Evolutionary conservation across 2,888 invertebrate species (phyloP), one percentile per base, ranked within the genome.

Genomic region (Hirtodrosophila alboralis): DNA sequence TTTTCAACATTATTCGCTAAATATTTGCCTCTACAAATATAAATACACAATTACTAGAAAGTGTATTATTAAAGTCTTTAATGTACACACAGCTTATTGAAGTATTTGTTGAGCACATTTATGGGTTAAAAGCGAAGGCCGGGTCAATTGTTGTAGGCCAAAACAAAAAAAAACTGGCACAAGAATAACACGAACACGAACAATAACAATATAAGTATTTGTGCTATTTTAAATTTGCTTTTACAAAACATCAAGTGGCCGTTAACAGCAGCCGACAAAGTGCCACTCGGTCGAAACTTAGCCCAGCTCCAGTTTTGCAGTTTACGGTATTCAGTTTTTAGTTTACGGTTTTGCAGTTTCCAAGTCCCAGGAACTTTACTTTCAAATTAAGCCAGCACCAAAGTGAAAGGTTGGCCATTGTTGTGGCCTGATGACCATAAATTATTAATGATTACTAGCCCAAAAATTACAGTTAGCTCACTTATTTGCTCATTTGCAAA

Each of bases 381-480:
- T 13, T 12, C 8, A 14, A 27, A 45, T 45, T 36, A 1, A 18
- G 33, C 37, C 68, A 66, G 37, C 8, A 41, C 65, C 37, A 44
- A 64, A 56, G 38, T 41, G 16, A 65, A 44, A 56, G 48, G 23
- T 6, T 27, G 28, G 10, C 51, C 26, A 40, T 70, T 40, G 38
- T 41, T 45, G 49, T 49, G 43, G 64, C 57, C 73, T 73, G 87
- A 69, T 72, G 83, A 70, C 61, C 84, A 85, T 87, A 71, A 85
- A 87, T 87, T 76, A 87, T 87, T 85, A 87, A 87, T 87, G 84
- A 83, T 83, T 87, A 79, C 76, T 83, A 76, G 88, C 67, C 72
- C 66, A 87, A 85, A 87, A 85, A 84, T 87, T 87, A 79, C 80
- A 87, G 77, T 83, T 87, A 85, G 86, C 84, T 85, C 84, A 85